phyloP scores from a whole-genome alignment of 2,797 vertebrate genomes.

The Natrix natrix region DNA sequence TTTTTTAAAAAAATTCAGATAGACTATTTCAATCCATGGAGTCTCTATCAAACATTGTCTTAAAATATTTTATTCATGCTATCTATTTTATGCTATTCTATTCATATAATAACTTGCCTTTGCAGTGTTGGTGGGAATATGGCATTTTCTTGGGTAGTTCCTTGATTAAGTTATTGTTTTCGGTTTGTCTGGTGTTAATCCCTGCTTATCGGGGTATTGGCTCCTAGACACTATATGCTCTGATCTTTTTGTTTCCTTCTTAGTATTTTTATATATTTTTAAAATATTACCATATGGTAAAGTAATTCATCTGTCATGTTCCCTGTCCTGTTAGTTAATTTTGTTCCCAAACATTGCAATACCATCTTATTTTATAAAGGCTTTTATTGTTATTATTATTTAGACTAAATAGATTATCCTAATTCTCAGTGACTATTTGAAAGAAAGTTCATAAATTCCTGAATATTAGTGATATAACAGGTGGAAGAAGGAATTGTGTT shows the following conservation, averaged over 20 bases:
- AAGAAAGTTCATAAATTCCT: neutral
- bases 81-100: too few species aligned
- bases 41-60: neutral
- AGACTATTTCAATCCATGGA: neutral
- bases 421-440: neutral
- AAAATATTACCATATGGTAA: neutral
- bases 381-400: neutral
- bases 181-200: neutral
- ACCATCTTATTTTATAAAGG: neutral
- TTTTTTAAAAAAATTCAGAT: neutral
- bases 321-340: neutral
- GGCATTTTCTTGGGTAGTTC: neutral
- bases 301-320: neutral
- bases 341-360: neutral
- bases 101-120: neutral
- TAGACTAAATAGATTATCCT: neutral
- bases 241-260: neutral
- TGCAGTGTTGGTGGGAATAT: neutral
- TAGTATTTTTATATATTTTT: neutral
- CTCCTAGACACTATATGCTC: neutral
- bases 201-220: neutral
- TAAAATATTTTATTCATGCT: neutral
- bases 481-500: neutral
- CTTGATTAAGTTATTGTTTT: neutral
- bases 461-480: neutral